phyloP scores from a whole-genome alignment of 2,797 vertebrate species.

The Chaenodraco wilsoni region DNA sequence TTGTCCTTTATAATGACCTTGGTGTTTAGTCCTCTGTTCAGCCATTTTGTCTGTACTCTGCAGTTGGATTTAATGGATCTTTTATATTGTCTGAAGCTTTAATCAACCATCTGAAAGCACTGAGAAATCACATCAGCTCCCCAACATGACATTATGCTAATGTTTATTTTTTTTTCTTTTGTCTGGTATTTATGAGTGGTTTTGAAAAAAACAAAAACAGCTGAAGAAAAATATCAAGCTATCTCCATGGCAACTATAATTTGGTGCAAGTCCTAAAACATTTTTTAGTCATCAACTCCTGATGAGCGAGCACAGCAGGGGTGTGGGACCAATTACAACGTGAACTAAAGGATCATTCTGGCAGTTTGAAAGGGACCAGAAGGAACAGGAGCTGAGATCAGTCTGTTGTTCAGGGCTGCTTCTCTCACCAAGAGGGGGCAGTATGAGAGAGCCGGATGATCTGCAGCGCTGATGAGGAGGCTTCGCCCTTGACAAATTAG shows the following conservation, averaged over 20 bases:
- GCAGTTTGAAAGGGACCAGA: slow-evolving; percentile 50
- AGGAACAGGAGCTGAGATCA: slow-evolving; percentile 31
- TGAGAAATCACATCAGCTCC: slow-evolving; percentile 60
- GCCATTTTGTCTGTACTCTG: slow-evolving; percentile 59
- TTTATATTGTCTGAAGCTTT: slow-evolving; percentile 59
- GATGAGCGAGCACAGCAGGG: slow-evolving; percentile 54
- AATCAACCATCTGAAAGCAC: slow-evolving; percentile 74
- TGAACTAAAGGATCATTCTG: slow-evolving; percentile 60
- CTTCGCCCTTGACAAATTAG: slow-evolving; percentile 14
- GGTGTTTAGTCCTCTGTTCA: slow-evolving; percentile 69
- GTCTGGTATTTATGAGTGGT: slow-evolving; percentile 38
- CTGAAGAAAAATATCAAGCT: slow-evolving; percentile 35
- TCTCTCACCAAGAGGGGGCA: slow-evolving; percentile 64
- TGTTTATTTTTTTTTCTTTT: slow-evolving; percentile 33
- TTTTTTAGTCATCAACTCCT: slow-evolving; percentile 40
- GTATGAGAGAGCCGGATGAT: slow-evolving; percentile 43
- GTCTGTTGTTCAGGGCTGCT: slow-evolving; percentile 7
- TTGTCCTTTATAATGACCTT: slow-evolving; percentile 72
- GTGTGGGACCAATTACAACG: slow-evolving; percentile 56
- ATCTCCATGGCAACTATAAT: slow-evolving; percentile 64
- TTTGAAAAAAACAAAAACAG: slow-evolving; percentile 4
- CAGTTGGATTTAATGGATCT: slow-evolving; percentile 54
- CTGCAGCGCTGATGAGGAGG: background rate
- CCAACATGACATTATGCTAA: slow-evolving; percentile 53
- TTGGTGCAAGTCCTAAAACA: slow-evolving; percentile 52